These are phyloP conservation scores for Carapus acus DNA, from an alignment of 2,797 vertebrate genomes.

Conservation along the genomic window DNA sequence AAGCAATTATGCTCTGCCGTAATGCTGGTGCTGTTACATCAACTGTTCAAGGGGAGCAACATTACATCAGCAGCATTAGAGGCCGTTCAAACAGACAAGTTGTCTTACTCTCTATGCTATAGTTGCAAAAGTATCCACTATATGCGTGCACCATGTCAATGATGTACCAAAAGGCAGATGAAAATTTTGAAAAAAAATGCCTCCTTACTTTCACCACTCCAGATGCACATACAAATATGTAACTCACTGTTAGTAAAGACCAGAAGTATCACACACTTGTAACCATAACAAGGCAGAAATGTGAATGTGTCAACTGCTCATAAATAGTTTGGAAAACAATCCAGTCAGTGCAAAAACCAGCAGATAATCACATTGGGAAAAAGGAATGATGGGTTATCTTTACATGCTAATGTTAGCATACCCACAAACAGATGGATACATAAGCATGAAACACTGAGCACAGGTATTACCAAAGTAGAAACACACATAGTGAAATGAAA, in stretches of 20 bases:
- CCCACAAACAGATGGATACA: conserved; percentile 8
- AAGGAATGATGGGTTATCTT: conserved; percentile 22
- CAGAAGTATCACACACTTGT: conserved; percentile 7
- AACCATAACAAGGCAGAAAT: conserved; percentile 17
- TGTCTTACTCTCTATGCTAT: conserved; percentile 1
- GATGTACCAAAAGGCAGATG: conserved; percentile 43
- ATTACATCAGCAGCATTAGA: conserved; percentile 1
- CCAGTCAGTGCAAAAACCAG: conserved; percentile 41
- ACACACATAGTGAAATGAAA: conserved; percentile 2
- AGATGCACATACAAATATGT: conserved; percentile 2
- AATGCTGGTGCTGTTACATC: conserved; percentile 21
- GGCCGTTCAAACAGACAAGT: conserved; percentile 14
- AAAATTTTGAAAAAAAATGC: conserved; percentile 1
- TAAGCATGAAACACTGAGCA: conserved; percentile 2
- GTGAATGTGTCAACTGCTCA: conserved; percentile 38
- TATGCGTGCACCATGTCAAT: conserved; percentile 36
- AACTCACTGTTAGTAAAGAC: neutral
- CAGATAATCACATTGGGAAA: conserved; percentile 49
- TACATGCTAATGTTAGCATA: conserved; percentile 20
- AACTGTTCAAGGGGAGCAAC: conserved; percentile 12
- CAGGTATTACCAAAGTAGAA: conserved; percentile 27
- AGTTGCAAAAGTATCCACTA: conserved; percentile 14
- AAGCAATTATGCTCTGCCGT: conserved; percentile 13
- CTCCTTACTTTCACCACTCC: neutral
- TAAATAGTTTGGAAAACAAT: conserved; percentile 48